Conservation (phyloP, 2,113 vertebrate genomes). For the Notothenia coriiceps region DNA sequence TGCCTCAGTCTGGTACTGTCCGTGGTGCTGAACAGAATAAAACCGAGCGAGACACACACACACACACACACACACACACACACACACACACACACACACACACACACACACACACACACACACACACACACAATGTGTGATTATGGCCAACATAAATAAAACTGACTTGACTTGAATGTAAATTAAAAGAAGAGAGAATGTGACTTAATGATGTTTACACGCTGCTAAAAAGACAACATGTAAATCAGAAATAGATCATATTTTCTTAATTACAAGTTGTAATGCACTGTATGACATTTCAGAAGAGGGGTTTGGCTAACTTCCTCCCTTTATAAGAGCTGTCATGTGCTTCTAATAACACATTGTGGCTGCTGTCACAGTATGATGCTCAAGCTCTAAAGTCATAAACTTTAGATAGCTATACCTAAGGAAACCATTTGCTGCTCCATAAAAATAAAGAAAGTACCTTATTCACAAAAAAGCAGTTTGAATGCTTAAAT, state of each 20-base stretch:
- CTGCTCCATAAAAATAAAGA: background rate
- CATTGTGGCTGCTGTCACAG: slow-evolving; percentile 10
- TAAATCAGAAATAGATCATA: background rate
- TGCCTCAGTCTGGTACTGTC: slow-evolving; percentile 8
- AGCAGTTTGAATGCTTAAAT: background rate
- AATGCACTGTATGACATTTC: background rate
- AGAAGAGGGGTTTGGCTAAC: slow-evolving; percentile 1
- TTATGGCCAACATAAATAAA: background rate
- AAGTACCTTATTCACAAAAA: background rate
- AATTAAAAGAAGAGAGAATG: background rate
- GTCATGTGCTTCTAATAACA: slow-evolving; percentile 17
- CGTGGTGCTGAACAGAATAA: slow-evolving; percentile 17
- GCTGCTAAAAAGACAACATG: background rate
- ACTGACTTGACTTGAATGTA: background rate
- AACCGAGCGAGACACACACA: too few species aligned
- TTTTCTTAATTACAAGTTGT: background rate
- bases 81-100: too few species aligned
- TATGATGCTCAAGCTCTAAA: background rate
- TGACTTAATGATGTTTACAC: background rate
- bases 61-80: too few species aligned
- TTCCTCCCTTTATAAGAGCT: slow-evolving; percentile 18
- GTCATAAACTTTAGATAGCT: background rate
- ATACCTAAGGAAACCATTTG: background rate
- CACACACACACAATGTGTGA: too few species aligned
- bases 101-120: too few species aligned